Conservation (phyloP, 2,113 vertebrate species). For the Enhydra lutris region DNA sequence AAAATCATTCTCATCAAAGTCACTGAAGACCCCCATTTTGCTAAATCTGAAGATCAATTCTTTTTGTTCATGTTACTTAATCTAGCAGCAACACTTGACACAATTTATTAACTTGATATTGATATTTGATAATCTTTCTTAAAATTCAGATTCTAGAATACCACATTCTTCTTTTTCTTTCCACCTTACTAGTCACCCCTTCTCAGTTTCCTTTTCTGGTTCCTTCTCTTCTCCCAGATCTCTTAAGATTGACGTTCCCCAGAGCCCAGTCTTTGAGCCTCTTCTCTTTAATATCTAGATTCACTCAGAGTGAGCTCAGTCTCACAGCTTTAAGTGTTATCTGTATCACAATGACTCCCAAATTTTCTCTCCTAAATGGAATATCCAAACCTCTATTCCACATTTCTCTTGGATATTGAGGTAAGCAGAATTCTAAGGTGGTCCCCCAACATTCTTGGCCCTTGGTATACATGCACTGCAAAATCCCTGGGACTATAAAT, state of each 20-base stretch:
- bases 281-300: neutral
- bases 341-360: neutral
- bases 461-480: neutral
- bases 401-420: neutral
- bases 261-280: neutral
- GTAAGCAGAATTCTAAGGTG: neutral
- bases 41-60: neutral
- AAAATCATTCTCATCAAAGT: neutral
- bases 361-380: neutral
- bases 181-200: neutral
- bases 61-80: neutral
- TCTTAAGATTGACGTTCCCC: no score
- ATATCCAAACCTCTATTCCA: neutral
- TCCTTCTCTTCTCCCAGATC: neutral
- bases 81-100: neutral
- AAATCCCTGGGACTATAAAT: neutral
- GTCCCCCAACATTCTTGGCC: neutral
- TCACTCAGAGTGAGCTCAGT: neutral
- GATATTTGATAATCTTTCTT: neutral
- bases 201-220: neutral
- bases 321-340: neutral
- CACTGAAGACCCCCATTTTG: neutral
- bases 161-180: neutral
- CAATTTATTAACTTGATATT: neutral
- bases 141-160: neutral